Evolutionary conservation across 2,113 vertebrate species (phyloP).

Genomic region (Poeciliopsis turrubarensis): DNA sequence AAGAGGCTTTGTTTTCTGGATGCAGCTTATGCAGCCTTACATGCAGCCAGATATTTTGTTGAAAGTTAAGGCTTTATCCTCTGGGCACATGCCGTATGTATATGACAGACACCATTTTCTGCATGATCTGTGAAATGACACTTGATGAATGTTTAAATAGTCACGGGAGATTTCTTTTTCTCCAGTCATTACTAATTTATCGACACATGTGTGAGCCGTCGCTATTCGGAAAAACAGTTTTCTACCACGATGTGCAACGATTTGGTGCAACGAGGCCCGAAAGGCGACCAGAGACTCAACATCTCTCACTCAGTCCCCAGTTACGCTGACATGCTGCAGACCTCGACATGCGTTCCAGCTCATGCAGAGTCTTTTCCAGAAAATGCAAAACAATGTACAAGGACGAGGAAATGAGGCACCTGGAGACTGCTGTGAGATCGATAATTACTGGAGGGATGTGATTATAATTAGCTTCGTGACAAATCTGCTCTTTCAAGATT

Average conservation of each 20-base stretch:
- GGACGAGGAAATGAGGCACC: constrained; percentile 24
- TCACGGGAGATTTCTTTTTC: constrained; percentile 35
- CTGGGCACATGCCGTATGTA: constrained; percentile 5
- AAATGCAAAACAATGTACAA: constrained; percentile 1
- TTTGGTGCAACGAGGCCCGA: constrained; percentile 5
- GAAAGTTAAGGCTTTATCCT: background rate
- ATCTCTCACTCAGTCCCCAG: background rate
- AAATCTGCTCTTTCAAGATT: constrained; percentile 3
- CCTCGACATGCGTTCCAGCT: constrained; percentile 11
- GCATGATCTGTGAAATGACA: background rate
- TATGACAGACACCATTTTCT: constrained; percentile 6
- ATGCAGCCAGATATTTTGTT: background rate
- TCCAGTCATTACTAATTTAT: constrained; percentile 55
- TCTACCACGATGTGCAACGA: background rate
- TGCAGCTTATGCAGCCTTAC: background rate
- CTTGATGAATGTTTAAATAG: background rate
- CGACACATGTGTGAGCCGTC: constrained; percentile 26
- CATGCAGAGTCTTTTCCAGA: background rate
- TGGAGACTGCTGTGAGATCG: constrained; percentile 13
- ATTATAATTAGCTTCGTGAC: constrained; percentile 50
- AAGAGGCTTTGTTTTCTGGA: constrained; percentile 22
- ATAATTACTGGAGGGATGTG: constrained; percentile 32
- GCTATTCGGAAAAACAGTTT: constrained; percentile 10
- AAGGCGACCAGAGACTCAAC: constrained; percentile 1
- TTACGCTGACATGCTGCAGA: background rate